phyloP scores from a whole-genome alignment of 2,797 vertebrate genomes.

The Pipistrellus nathusii region DNA sequence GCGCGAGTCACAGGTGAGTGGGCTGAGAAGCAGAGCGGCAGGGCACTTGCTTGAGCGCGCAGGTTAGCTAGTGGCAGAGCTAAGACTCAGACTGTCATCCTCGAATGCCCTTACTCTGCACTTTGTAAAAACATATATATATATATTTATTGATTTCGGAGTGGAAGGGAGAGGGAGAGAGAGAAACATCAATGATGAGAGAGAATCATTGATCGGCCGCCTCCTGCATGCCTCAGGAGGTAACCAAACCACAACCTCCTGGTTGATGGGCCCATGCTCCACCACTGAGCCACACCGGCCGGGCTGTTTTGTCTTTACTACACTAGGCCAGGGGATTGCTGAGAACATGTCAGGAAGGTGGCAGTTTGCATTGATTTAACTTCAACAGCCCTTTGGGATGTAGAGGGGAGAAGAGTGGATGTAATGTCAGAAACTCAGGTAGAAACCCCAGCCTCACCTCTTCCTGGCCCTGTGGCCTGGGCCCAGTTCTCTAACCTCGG shows the following conservation, averaged over 20 bases:
- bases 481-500: background rate
- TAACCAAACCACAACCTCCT: no score
- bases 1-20: background rate
- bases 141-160: no score
- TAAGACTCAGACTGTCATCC: background rate
- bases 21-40: background rate
- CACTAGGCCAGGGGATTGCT: background rate
- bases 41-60: background rate
- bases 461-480: background rate
- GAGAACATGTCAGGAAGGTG: background rate
- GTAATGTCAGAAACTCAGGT: background rate
- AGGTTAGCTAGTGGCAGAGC: background rate
- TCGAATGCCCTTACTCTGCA: background rate
- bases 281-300: no score
- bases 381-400: background rate
- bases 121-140: background rate
- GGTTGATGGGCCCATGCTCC: no score
- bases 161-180: no score
- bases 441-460: background rate
- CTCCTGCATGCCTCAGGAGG: no score
- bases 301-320: background rate
- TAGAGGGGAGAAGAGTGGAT: background rate
- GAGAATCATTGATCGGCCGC: no score
- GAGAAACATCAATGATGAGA: no score
- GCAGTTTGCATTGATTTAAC: background rate